Evolutionary conservation across 2,888 invertebrate species (phyloP), one percentile per base, ranked within the genome.

Genomic region (Drosophila rellima): DNA sequence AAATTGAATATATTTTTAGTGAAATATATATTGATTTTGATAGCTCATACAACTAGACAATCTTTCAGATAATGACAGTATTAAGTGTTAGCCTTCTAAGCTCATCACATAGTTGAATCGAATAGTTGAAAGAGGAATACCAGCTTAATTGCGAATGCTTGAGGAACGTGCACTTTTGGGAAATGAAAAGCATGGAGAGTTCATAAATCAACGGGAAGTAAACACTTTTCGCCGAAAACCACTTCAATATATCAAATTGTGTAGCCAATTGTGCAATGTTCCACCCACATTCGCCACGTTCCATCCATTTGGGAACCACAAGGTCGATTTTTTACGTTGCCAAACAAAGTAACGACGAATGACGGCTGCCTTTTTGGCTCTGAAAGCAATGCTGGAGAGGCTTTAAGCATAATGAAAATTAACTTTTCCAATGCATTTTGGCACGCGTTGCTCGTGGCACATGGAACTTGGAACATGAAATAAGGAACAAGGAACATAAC

Each of bases 181-280:
- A 48, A 73, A 63, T 61, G 63, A 68, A 64, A 64, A 47, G 57
- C 11, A 26, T 10, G 23, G 33, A 40, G 35, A 54, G 73, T 78
- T 63, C 62, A 71, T 71, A 71, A 80, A 80, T 80, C 71, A 71
- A 35, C 15, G 33, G 33, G 37, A 71, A 81, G 59, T 71, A 77
- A 74, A 77, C 69, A 77, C 35, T 77, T 78, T 61, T 18, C 10
- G 65, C 60, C 64, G 50, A 64, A 71, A 84, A 70, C 72, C 72
- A 84, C 78, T 75, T 78, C 68, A 83, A 89, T 78, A 83, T 75
- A 79, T 85, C 68, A 83, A 85, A 80, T 57, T 60, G 80, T 65
- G 57, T 66, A 59, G 64, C 45, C 64, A 69, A 52, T 62, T 45
- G 26, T 54, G 44, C 70, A 69, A 37, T 39, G 44, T 15, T 17